A percentile compares a stretch with the other conserved stretches of the same genome.
These are phyloP conservation scores for Vulpes lagopus DNA, from an alignment of 2,113 vertebrate species.

Conservation along the genomic window DNA sequence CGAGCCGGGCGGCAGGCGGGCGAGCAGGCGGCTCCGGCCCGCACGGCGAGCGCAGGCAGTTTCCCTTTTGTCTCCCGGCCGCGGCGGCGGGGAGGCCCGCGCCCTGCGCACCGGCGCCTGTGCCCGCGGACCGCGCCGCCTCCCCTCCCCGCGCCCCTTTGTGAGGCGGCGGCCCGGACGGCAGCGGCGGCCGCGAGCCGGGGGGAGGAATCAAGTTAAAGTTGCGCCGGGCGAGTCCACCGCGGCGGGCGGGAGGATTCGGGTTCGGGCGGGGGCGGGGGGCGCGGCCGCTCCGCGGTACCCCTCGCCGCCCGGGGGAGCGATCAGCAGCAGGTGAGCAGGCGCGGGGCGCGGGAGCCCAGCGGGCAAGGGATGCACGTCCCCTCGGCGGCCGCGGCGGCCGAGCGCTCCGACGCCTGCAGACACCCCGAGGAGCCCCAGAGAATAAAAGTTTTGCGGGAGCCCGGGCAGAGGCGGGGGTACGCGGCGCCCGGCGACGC, in stretches of 20 bases:
- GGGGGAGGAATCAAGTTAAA: conserved; percentile 54
- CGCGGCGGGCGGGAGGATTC: not conserved
- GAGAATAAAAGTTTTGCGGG: conserved; percentile 78
- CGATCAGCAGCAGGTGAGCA: conserved; percentile 68
- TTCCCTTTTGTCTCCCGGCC: conserved; percentile 75
- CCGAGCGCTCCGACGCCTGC: conserved; percentile 4
- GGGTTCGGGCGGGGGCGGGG: not conserved
- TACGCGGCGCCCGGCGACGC: not conserved
- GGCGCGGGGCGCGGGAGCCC: conserved; percentile 20
- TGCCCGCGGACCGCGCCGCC: conserved; percentile 53
- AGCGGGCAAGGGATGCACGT: conserved; percentile 47
- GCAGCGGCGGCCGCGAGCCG: not conserved
- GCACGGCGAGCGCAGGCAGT: conserved; percentile 9
- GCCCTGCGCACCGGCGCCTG: not conserved
- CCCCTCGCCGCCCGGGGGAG: not conserved
- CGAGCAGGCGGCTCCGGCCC: not conserved
- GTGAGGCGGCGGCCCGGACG: conserved; percentile 63
- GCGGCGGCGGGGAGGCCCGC: conserved; percentile 53
- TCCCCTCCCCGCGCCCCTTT: conserved; percentile 62
- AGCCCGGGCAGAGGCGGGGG: conserved; percentile 25
- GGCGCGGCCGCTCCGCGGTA: not conserved
- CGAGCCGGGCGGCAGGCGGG: not conserved
- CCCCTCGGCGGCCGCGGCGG: conserved; percentile 30
- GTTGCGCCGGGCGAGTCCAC: conserved; percentile 56
- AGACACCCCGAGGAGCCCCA: conserved; percentile 22